A percentile compares a stretch with the other conserved stretches of the same genome.
Conservation (phyloP, 2,888 invertebrate genomes). For the Lasioglossum morio region DNA sequence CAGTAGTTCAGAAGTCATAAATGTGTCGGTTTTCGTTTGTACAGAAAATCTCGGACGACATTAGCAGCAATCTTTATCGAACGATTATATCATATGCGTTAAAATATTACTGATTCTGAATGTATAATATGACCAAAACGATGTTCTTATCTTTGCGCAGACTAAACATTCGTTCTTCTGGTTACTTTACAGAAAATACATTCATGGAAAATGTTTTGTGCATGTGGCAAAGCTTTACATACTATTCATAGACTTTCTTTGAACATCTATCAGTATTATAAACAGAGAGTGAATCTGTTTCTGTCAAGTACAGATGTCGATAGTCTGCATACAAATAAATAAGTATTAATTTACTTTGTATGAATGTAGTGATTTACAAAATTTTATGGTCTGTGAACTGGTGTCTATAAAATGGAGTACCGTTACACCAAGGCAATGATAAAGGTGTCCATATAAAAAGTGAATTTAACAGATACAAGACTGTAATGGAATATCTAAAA, state of each 20-base stretch:
- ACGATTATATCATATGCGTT: neutral
- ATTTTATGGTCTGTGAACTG: neutral
- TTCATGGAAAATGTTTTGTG: neutral
- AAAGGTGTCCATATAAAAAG: neutral
- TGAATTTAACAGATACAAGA: neutral
- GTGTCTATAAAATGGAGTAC: neutral
- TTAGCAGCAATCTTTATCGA: neutral
- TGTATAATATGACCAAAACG: neutral
- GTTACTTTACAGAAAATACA: neutral
- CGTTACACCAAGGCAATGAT: neutral
- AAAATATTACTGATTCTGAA: slow-evolving; percentile 3
- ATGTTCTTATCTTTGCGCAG: neutral
- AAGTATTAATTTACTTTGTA: neutral
- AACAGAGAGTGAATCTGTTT: neutral
- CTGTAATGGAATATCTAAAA: neutral
- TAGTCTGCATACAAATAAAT: neutral
- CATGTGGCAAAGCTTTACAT: neutral
- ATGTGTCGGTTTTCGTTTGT: neutral
- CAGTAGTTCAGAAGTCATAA: slow-evolving; percentile 15
- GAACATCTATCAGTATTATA: neutral
- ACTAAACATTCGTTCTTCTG: neutral
- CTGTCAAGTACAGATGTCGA: neutral
- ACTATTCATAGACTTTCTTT: neutral
- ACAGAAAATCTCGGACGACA: neutral
- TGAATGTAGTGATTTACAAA: neutral